Evolutionary conservation across 2,888 invertebrate species (phyloP).

Genomic region (Tigriopus californicus): DNA sequence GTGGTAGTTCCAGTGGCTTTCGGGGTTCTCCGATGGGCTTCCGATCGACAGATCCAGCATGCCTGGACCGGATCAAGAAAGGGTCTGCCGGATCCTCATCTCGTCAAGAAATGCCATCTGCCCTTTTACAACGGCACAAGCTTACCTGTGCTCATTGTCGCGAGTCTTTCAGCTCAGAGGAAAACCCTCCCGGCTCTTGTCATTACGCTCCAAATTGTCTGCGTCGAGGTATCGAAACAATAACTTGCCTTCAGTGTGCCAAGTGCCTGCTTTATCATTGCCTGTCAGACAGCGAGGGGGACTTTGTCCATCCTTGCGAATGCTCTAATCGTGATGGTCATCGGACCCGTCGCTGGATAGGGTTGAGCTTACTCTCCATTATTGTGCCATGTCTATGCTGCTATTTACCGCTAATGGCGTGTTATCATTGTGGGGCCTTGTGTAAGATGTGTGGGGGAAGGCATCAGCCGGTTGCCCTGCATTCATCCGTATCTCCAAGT

Average conservation of each 20-base stretch:
- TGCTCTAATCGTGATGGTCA: slow-evolving; percentile 46
- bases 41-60: slow-evolving; percentile 26
- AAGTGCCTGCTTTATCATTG: slow-evolving; percentile 83
- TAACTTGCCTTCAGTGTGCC: slow-evolving; percentile 69
- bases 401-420: slow-evolving; percentile 66
- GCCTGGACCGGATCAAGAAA: slow-evolving; percentile 29
- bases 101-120: neutral
- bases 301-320: slow-evolving; percentile 66
- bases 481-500: too few species aligned
- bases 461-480: slow-evolving; percentile 33
- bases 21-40: neutral
- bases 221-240: slow-evolving; percentile 53
- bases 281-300: slow-evolving; percentile 73
- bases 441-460: slow-evolving; percentile 66
- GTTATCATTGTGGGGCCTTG: slow-evolving; percentile 59
- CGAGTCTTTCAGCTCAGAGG: slow-evolving; percentile 49
- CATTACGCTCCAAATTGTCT: slow-evolving; percentile 49
- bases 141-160: slow-evolving; percentile 32
- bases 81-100: neutral
- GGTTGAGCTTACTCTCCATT: slow-evolving; percentile 60
- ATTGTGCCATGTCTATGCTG: slow-evolving; percentile 86
- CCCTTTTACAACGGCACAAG: slow-evolving; percentile 17
- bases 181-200: slow-evolving; percentile 60
- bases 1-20: neutral
- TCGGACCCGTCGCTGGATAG: slow-evolving; percentile 66